Evolutionary conservation across 2,888 invertebrate genomes (phyloP).

Genomic region (Ariolimax columbianus): DNA sequence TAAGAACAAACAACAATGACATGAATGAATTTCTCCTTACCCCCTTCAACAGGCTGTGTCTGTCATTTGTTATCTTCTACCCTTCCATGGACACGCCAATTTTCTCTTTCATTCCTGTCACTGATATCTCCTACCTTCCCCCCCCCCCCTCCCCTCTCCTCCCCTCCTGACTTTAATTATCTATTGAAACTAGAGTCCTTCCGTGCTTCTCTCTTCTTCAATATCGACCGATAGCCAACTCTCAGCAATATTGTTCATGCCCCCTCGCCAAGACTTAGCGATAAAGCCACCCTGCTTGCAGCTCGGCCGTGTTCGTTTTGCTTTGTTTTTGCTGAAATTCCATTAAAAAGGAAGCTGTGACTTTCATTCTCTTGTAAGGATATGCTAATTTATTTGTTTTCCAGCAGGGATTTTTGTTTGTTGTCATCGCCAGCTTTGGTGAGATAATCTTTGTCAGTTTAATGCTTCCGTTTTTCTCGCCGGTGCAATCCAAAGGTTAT

Average conservation of each 20-base stretch:
- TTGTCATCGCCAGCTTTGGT: too few relatives aligned
- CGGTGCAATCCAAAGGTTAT: too few relatives aligned
- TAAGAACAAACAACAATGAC: too few relatives aligned
- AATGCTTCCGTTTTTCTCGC: too few relatives aligned
- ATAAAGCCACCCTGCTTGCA: not conserved
- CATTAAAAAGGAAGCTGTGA: not conserved
- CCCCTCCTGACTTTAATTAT: constrained; percentile 13
- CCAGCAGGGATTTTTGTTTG: too few relatives aligned
- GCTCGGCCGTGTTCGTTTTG: not conserved
- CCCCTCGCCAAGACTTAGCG: not conserved
- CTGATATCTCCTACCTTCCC: not conserved
- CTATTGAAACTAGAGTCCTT: not conserved
- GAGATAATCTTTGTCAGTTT: too few relatives aligned
- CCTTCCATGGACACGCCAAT: not conserved
- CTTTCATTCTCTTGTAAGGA: not conserved
- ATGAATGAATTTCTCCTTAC: too few relatives aligned
- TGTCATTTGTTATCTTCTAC: not conserved
- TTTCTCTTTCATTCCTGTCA: not conserved
- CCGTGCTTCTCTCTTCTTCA: too few relatives aligned
- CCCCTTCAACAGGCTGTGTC: too few relatives aligned
- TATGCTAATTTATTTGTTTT: not conserved
- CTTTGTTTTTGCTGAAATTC: not conserved
- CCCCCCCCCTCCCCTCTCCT: not conserved
- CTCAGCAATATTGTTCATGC: not conserved
- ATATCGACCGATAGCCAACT: not conserved